Evolutionary conservation across 1,140 invertebrate genomes (phyloP).

Genomic region (Camponotus pennsylvanicus): DNA sequence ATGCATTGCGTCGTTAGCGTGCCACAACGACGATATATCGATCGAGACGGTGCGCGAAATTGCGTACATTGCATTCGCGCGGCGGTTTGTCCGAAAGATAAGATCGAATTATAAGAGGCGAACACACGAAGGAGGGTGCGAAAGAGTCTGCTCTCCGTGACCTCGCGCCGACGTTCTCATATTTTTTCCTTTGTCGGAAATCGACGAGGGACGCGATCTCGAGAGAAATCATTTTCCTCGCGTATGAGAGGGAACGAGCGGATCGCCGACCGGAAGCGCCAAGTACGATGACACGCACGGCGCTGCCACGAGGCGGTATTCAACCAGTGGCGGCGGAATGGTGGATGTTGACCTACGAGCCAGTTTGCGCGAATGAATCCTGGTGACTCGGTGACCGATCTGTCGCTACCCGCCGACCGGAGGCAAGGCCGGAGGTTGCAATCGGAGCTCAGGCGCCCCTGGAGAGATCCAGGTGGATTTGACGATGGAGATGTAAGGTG

Average conservation of each 20-base stretch:
- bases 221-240: slow-evolving; percentile 61
- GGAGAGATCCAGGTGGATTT: slow-evolving; percentile 37
- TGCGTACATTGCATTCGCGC: slow-evolving; percentile 39
- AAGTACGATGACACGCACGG: slow-evolving; percentile 52
- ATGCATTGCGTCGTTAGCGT: slow-evolving; percentile 15
- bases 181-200: neutral
- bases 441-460: slow-evolving; percentile 30
- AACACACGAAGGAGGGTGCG: neutral
- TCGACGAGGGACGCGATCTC: slow-evolving; percentile 28
- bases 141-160: neutral
- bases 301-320: slow-evolving; percentile 64
- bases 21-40: slow-evolving; percentile 36
- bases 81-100: slow-evolving; percentile 31
- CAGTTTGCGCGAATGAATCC: slow-evolving; percentile 22
- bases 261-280: slow-evolving; percentile 36
- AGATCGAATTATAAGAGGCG: neutral
- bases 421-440: slow-evolving; percentile 20
- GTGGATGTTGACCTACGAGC: slow-evolving; percentile 65
- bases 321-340: slow-evolving; percentile 64
- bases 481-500: slow-evolving; percentile 34
- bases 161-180: slow-evolving; percentile 1
- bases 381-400: slow-evolving; percentile 60
- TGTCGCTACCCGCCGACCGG: neutral
- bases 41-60: slow-evolving; percentile 35
- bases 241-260: neutral